phyloP scores from a whole-genome alignment of 1,140 invertebrate genomes.

The Galleria mellonella region DNA sequence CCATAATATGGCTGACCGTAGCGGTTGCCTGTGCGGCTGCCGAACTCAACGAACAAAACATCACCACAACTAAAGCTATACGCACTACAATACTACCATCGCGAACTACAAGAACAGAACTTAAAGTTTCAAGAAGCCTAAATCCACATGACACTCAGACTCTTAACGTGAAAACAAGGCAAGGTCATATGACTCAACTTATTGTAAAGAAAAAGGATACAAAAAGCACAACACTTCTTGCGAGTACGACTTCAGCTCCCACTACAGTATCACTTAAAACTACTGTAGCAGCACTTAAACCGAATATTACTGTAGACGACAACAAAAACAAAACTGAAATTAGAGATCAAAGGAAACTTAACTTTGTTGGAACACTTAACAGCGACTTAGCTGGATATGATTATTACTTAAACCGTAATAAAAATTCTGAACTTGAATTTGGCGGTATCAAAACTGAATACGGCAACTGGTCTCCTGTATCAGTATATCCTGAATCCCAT shows the following conservation, averaged over 20 bases:
- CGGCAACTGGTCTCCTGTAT: slow-evolving; percentile 72
- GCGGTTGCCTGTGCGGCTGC: slow-evolving; percentile 25
- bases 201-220: slow-evolving; percentile 83
- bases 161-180: slow-evolving; percentile 82
- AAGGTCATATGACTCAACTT: slow-evolving; percentile 83
- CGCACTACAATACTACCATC: slow-evolving; percentile 63
- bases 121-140: slow-evolving; percentile 85
- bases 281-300: slow-evolving; percentile 22
- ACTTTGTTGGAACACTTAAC: slow-evolving; percentile 39
- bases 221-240: slow-evolving; percentile 38
- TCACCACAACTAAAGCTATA: slow-evolving; percentile 55
- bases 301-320: slow-evolving; percentile 36
- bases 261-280: slow-evolving; percentile 43
- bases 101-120: slow-evolving; percentile 78
- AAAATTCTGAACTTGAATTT: slow-evolving; percentile 48
- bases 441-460: slow-evolving; percentile 67
- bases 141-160: slow-evolving; percentile 84
- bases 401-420: slow-evolving; percentile 64
- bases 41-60: slow-evolving; percentile 39
- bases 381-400: slow-evolving; percentile 65
- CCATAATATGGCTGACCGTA: slow-evolving; percentile 46
- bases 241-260: slow-evolving; percentile 37
- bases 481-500: slow-evolving; percentile 65
- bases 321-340: slow-evolving; percentile 54
- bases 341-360: slow-evolving; percentile 63